Conservation (phyloP, 2,797 vertebrate species). For the Parauchenoglanis punctatus region DNA sequence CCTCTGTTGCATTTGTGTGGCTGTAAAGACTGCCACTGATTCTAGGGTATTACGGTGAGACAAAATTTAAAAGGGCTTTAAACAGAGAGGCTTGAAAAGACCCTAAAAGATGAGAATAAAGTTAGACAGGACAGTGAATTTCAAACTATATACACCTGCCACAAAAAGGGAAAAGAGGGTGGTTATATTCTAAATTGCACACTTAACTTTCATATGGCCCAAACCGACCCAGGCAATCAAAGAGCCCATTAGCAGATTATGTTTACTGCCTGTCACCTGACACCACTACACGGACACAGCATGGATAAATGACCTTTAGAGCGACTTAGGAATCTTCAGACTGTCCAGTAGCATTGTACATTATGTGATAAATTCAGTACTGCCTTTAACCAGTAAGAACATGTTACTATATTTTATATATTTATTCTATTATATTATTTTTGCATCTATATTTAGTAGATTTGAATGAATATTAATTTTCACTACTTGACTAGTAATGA, state of each 20-base stretch:
- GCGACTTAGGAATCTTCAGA: not conserved
- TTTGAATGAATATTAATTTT: not conserved
- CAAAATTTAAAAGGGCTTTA: not conserved
- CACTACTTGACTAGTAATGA: not conserved
- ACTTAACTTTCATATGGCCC: conserved; percentile 38
- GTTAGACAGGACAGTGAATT: not conserved
- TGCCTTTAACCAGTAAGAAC: not conserved
- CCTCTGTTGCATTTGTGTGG: not conserved
- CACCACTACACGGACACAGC: not conserved
- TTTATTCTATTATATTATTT: not conserved
- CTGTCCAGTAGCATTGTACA: not conserved
- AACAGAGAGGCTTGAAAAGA: not conserved
- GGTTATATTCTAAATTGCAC: conserved; percentile 43
- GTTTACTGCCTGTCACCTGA: conserved; percentile 12
- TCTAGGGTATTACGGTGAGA: not conserved
- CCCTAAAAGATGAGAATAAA: not conserved
- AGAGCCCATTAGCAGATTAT: not conserved
- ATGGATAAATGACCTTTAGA: not conserved
- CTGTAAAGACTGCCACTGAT: not conserved
- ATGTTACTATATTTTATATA: not conserved
- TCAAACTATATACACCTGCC: not conserved
- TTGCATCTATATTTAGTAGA: not conserved
- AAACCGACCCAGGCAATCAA: conserved; percentile 13
- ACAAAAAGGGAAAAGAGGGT: not conserved
- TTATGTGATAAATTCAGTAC: not conserved